These are phyloP conservation scores for Halcyon badia DNA, from an alignment of 2,797 vertebrate species.

Conservation along the genomic window DNA sequence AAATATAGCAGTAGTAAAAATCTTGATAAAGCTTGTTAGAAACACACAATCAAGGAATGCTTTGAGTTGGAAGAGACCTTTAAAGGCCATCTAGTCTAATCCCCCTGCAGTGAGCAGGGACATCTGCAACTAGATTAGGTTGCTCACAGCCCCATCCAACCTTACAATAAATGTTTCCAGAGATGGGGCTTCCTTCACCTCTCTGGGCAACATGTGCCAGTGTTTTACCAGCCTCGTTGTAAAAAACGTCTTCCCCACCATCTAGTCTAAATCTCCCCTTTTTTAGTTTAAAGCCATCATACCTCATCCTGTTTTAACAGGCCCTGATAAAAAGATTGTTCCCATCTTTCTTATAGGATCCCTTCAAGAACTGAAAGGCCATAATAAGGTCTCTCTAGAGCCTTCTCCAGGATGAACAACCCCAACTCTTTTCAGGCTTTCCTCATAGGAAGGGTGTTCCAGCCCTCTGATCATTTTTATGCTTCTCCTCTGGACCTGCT, in stretches of 20 bases:
- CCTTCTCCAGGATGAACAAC: not conserved
- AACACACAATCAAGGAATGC: not conserved
- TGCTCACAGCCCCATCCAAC: not conserved
- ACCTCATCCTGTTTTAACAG: not conserved
- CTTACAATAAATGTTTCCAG: not conserved
- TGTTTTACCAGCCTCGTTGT: not conserved
- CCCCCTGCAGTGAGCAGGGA: not conserved
- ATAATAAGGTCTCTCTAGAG: not conserved
- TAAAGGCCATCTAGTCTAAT: not conserved
- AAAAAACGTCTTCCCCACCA: not conserved
- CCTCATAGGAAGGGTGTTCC: not conserved
- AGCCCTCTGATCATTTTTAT: not conserved
- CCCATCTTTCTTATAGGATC: not conserved
- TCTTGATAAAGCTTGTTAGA: not conserved
- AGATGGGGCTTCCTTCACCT: not conserved
- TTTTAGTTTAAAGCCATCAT: not conserved
- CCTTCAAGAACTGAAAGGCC: not conserved
- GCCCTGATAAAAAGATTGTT: not conserved
- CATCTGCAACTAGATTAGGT: not conserved
- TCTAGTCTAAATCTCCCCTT: not conserved
- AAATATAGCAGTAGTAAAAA: not conserved
- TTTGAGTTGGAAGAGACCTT: not conserved
- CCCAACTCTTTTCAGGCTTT: not conserved
- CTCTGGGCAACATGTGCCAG: not conserved
- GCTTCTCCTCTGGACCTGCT: not conserved